Evolutionary conservation across 1,140 invertebrate species (phyloP).

Genomic region (Scaptomyza hsui): DNA sequence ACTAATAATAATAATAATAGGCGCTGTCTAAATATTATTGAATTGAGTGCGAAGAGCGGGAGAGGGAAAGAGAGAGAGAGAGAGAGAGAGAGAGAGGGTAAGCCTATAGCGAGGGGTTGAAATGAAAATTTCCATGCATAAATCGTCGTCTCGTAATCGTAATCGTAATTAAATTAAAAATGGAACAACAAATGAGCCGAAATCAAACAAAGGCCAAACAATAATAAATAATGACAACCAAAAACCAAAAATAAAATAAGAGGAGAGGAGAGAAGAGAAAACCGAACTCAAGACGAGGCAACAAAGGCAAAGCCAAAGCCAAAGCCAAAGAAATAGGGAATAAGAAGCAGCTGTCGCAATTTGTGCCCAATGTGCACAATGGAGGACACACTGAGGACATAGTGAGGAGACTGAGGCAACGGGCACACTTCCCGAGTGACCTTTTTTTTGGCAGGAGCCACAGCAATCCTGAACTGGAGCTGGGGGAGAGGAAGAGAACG

Average conservation of each 20-base stretch:
- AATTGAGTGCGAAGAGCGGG: conserved; percentile 16
- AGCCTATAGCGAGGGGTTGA: conserved; percentile 1
- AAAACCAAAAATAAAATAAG: conserved; percentile 21
- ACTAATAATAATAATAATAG: conserved; percentile 32
- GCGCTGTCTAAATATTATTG: conserved; percentile 75
- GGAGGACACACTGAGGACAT: conserved; percentile 33
- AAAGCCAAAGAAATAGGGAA: conserved; percentile 21
- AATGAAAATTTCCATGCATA: conserved; percentile 66
- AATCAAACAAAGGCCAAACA: conserved; percentile 66
- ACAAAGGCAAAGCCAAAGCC: background rate
- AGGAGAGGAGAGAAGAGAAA: conserved; percentile 16
- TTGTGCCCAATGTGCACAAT: conserved; percentile 56
- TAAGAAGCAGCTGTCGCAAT: conserved; percentile 70
- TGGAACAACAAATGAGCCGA: conserved; percentile 64
- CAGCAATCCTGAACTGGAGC: conserved; percentile 14
- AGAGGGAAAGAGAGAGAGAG: conserved; percentile 21
- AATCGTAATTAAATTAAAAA: conserved; percentile 77
- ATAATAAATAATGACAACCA: conserved; percentile 74
- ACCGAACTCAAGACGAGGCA: conserved; percentile 7
- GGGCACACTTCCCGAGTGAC: conserved; percentile 75
- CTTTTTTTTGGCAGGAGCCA: conserved; percentile 76
- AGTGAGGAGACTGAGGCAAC: conserved; percentile 4
- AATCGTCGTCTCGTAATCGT: conserved; percentile 40
- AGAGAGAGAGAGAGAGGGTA: background rate
- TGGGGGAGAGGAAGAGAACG: conserved; percentile 32